These are phyloP conservation scores for Dermolepida albohirtum DNA, from an alignment of 2,888 invertebrate species.

Conservation along the genomic window DNA sequence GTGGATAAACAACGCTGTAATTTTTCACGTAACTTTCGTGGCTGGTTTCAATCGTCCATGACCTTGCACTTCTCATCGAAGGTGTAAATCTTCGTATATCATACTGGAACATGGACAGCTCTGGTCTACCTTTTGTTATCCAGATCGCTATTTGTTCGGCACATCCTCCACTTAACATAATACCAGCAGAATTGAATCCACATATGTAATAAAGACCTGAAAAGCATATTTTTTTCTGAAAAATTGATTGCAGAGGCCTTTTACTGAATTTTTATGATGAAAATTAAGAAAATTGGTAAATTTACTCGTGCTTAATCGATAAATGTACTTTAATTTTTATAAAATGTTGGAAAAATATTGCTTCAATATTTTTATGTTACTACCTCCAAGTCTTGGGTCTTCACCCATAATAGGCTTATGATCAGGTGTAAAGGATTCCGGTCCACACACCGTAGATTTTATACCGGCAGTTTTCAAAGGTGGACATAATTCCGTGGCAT, in stretches of 20 bases:
- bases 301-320: too few species aligned
- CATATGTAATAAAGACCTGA: constrained; percentile 85
- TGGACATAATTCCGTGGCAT: constrained; percentile 81
- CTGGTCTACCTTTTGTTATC: constrained; percentile 85
- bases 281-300: too few species aligned
- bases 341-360: too few species aligned
- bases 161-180: constrained; percentile 92
- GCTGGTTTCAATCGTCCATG: constrained; percentile 85
- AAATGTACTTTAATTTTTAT: too few species aligned
- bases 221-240: constrained; percentile 17
- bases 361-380: too few species aligned
- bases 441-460: constrained; percentile 89
- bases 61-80: constrained; percentile 75
- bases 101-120: constrained; percentile 86
- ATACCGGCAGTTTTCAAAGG: constrained; percentile 80
- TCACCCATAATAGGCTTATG: constrained; percentile 90
- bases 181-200: constrained; percentile 91
- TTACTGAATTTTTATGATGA: too few species aligned
- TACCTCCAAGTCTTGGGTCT: constrained; percentile 73
- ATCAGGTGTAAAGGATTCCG: constrained; percentile 93
- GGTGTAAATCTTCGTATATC: constrained; percentile 87
- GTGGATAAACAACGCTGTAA: constrained; percentile 84
- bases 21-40: constrained; percentile 93
- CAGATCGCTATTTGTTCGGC: constrained; percentile 87
- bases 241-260: too few species aligned